Evolutionary conservation across 2,888 invertebrate species (phyloP).

Genomic region (Tholera decimalis): DNA sequence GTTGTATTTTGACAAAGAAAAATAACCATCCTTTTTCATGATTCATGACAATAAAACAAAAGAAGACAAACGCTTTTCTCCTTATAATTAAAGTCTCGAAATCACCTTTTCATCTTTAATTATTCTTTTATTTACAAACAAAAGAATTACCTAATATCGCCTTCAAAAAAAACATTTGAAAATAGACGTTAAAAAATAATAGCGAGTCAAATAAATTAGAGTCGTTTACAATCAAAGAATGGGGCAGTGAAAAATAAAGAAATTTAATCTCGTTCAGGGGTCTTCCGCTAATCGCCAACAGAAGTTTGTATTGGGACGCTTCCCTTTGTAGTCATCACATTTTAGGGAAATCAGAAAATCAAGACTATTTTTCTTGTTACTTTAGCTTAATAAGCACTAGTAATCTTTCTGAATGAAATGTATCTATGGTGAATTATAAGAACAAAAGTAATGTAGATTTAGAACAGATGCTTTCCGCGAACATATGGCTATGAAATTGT

Average conservation of each 20-base stretch:
- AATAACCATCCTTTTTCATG: neutral
- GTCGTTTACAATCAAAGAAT: conserved; percentile 68
- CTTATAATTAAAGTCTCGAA: conserved; percentile 38
- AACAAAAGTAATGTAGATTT: no score
- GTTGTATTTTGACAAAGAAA: neutral
- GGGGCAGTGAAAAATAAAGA: conserved; percentile 74
- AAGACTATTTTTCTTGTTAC: neutral
- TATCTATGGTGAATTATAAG: no score
- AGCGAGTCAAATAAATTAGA: conserved; percentile 74
- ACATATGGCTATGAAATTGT: no score
- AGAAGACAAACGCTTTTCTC: conserved; percentile 18
- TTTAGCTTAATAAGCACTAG: no score
- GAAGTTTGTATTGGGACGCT: conserved; percentile 72
- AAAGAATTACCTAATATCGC: conserved; percentile 50
- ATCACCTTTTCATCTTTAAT: conserved; percentile 42
- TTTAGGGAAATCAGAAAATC: conserved; percentile 30
- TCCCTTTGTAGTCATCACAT: conserved; percentile 36
- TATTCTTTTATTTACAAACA: conserved; percentile 51
- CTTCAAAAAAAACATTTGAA: conserved; percentile 51
- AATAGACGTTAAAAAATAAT: conserved; percentile 68
- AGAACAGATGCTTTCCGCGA: no score
- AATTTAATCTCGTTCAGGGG: conserved; percentile 75
- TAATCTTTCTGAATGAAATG: no score
- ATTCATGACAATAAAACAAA: conserved; percentile 27
- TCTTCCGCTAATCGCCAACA: conserved; percentile 76